Conservation (phyloP, 1,140 invertebrate species). For the Scylla paramamosain region DNA sequence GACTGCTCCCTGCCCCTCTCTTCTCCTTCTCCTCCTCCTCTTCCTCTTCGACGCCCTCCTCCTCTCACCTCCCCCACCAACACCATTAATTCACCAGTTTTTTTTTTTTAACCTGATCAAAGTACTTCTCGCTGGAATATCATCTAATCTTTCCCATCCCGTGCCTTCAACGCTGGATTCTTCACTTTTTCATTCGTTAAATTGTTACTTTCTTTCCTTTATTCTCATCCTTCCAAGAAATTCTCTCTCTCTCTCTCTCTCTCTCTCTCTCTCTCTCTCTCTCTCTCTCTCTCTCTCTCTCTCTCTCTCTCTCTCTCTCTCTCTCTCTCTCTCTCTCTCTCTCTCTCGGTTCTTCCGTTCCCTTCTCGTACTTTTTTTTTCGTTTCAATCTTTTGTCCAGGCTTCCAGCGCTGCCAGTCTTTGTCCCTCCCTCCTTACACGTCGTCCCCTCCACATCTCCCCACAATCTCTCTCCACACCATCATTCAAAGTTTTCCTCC, state of each 20-base stretch:
- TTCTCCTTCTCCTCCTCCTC: not conserved
- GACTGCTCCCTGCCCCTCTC: not conserved
- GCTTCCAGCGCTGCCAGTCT: too few species aligned
- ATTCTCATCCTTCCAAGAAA: too few species aligned
- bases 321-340: not conserved
- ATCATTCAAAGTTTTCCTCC: too few species aligned
- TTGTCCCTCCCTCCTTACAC: too few species aligned
- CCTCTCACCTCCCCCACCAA: not conserved
- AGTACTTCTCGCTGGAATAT: not conserved
- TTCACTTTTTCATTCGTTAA: not conserved
- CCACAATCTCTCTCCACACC: not conserved
- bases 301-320: too few species aligned
- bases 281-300: not conserved
- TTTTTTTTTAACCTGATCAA: not conserved
- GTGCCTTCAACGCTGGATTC: not conserved
- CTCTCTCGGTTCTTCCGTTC: not conserved
- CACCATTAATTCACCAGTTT: not conserved
- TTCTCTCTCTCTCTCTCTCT: too few species aligned
- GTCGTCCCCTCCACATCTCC: not conserved
- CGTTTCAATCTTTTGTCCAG: not conserved
- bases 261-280: too few species aligned
- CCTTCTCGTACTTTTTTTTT: not conserved
- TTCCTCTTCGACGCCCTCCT: not conserved
- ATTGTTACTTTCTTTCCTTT: too few species aligned
- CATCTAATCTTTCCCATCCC: not conserved